A percentile compares a stretch with the other conserved stretches of the same genome.
Conservation (phyloP, 1,140 invertebrate genomes). For the Apis dorsata region DNA sequence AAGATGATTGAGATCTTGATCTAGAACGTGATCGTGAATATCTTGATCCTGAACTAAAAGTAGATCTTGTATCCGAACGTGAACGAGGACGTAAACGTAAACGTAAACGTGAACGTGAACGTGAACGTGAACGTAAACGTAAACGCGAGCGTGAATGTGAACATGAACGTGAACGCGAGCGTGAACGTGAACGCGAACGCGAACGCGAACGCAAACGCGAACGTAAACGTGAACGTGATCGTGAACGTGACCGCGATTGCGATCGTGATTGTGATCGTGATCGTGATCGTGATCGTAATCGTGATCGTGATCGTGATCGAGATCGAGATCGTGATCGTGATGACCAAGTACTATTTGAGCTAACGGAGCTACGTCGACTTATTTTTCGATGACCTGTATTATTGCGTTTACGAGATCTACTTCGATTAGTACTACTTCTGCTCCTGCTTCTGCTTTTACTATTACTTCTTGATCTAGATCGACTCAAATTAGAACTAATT, state of each 20-base stretch:
- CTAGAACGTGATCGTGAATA: conserved; percentile 48
- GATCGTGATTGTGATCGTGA: conserved; percentile 39
- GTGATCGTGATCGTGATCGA: not conserved
- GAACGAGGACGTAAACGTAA: conserved; percentile 50
- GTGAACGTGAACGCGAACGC: conserved; percentile 54
- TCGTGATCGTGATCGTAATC: conserved; percentile 58
- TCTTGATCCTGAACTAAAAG: conserved; percentile 25
- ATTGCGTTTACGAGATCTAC: conserved; percentile 58
- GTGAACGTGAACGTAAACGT: conserved; percentile 64
- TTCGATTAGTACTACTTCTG: conserved; percentile 70
- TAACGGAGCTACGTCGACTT: conserved; percentile 72
- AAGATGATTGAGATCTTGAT: conserved; percentile 61
- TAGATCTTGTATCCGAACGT: not conserved
- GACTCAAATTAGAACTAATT: conserved; percentile 55
- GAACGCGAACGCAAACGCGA: conserved; percentile 38
- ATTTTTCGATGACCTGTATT: conserved; percentile 64
- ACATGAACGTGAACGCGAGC: conserved; percentile 44
- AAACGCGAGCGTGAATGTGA: not conserved
- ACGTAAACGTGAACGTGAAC: conserved; percentile 5
- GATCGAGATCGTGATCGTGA: conserved; percentile 70
- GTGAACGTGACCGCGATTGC: conserved; percentile 16
- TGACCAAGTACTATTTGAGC: conserved; percentile 74
- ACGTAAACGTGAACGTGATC: conserved; percentile 55
- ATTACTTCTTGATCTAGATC: conserved; percentile 80
- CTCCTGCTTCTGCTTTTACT: conserved; percentile 68